phyloP scores from a whole-genome alignment of 2,797 vertebrate genomes.

The Catharus ustulatus region DNA sequence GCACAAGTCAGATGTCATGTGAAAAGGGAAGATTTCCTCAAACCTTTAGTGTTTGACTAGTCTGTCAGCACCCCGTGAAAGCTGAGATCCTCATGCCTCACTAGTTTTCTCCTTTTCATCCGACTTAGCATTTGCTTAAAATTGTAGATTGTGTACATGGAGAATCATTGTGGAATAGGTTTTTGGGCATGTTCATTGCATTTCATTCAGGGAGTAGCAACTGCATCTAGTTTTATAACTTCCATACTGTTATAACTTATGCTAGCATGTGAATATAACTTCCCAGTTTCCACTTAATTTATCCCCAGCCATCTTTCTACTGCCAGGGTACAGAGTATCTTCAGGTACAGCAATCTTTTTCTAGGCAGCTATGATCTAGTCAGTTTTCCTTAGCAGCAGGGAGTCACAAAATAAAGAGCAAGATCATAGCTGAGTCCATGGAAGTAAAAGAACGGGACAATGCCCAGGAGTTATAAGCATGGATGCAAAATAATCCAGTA shows the following conservation, averaged over 20 bases:
- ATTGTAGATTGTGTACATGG: not conserved
- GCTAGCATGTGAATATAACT: not conserved
- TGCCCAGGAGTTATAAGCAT: not conserved
- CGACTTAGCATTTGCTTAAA: not conserved
- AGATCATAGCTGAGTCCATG: not conserved
- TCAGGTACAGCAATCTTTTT: not conserved
- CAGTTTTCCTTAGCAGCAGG: not conserved
- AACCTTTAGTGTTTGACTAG: not conserved
- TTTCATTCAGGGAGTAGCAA: not conserved
- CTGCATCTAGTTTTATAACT: not conserved
- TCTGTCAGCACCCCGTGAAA: not conserved
- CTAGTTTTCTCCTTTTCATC: not conserved
- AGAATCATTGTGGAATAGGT: not conserved
- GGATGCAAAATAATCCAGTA: not conserved
- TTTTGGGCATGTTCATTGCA: not conserved
- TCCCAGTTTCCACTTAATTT: not conserved
- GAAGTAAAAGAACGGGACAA: not conserved
- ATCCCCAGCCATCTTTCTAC: not conserved
- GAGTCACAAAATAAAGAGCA: not conserved
- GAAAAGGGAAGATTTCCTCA: not conserved
- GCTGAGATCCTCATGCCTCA: fast-evolving
- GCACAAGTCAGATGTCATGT: not conserved
- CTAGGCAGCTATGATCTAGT: not conserved
- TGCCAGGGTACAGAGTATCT: not conserved
- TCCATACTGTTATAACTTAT: not conserved